phyloP scores from a whole-genome alignment of 2,888 invertebrate genomes.

The Schizaphis graminum region DNA sequence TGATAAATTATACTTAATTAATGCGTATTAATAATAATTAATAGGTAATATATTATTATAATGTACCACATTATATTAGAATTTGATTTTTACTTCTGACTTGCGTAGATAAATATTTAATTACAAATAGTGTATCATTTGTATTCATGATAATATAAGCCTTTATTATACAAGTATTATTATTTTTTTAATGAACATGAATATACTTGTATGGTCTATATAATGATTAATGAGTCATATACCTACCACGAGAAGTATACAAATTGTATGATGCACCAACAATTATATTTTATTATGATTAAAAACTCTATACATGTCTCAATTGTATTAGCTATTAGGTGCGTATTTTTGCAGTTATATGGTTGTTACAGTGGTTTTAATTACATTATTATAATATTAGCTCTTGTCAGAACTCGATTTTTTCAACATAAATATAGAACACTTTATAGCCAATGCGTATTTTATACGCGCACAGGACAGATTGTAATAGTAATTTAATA shows the following conservation, averaged over 20 bases:
- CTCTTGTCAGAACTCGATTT: not conserved
- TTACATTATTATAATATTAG: not conserved
- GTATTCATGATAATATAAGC: not conserved
- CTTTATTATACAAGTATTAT: not conserved
- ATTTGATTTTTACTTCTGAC: not conserved
- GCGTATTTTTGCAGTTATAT: not conserved
- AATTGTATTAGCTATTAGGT: not conserved
- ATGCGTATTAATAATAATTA: too few species aligned
- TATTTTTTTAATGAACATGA: not conserved
- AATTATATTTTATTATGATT: not conserved
- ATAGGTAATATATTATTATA: too few species aligned
- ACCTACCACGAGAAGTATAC: not conserved
- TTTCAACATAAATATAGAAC: not conserved
- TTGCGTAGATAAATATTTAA: not conserved
- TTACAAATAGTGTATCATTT: not conserved
- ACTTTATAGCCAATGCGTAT: not conserved
- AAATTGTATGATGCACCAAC: not conserved
- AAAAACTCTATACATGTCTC: not conserved
- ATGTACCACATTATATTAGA: not conserved
- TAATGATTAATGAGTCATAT: not conserved
- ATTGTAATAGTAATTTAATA: conserved; percentile 58
- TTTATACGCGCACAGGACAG: not conserved
- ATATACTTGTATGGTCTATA: not conserved
- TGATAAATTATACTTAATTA: not conserved
- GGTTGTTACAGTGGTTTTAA: not conserved